Percentiles rank a stretch among this genome's conserved stretches.
phyloP scores from a whole-genome alignment of 2,797 vertebrate species.

The Tadarida brasiliensis region DNA sequence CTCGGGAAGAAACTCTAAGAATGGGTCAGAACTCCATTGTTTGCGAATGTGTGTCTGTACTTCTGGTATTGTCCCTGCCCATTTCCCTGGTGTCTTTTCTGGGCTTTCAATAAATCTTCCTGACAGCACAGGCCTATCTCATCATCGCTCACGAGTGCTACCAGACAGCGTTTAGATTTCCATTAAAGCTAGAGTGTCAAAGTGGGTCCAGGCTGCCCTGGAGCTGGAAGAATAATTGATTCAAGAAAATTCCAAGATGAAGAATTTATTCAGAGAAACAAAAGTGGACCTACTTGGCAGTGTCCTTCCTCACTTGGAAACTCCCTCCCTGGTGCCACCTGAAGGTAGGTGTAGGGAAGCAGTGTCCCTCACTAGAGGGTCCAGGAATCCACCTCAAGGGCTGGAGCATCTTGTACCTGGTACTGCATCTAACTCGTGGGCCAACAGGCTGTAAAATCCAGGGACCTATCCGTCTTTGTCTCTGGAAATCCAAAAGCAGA shows the following conservation, averaged over 20 bases:
- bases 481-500: constrained; percentile 23
- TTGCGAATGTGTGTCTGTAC: background rate
- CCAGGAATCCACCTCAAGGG: background rate
- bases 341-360: background rate
- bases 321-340: background rate
- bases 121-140: background rate
- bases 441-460: background rate
- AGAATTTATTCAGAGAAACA: background rate
- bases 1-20: background rate
- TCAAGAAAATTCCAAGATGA: constrained; percentile 33
- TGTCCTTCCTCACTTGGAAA: background rate
- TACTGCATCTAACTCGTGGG: background rate
- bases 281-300: background rate
- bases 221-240: background rate
- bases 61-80: background rate
- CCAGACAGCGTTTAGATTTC: background rate
- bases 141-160: background rate
- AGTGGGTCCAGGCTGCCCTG: background rate
- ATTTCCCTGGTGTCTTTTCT: background rate
- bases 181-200: background rate
- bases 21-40: background rate
- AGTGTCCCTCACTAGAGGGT: background rate
- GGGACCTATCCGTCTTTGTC: background rate
- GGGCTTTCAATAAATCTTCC: background rate
- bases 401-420: background rate